Evolutionary conservation across 2,797 vertebrate genomes (phyloP).

Genomic region (Brachyalestes nurse): DNA sequence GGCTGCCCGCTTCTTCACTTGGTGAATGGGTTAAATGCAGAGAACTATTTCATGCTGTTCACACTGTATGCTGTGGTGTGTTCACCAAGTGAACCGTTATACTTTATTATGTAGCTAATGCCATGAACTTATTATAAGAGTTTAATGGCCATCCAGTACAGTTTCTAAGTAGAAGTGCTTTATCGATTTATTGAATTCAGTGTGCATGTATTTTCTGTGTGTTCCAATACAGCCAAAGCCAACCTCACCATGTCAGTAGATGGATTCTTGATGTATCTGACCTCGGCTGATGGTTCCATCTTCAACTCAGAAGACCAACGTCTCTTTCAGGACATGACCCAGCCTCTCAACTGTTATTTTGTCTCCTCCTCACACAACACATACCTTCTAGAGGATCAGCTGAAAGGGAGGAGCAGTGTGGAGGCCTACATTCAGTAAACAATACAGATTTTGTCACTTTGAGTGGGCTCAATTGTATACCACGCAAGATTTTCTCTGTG

Average conservation of each 20-base stretch:
- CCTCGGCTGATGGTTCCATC: constrained; percentile 88
- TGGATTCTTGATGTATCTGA: constrained; percentile 92
- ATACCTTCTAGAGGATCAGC: constrained; percentile 93
- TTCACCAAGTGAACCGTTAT: background rate
- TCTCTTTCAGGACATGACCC: constrained; percentile 91
- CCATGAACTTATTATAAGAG: background rate
- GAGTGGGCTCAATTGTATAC: background rate
- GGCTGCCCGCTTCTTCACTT: too few relatives aligned
- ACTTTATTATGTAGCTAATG: constrained; percentile 14
- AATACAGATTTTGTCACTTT: background rate
- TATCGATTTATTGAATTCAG: background rate
- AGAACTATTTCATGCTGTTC: too few relatives aligned
- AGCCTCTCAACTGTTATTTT: constrained; percentile 92
- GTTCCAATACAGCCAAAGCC: constrained; percentile 78
- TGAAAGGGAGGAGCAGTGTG: constrained; percentile 92
- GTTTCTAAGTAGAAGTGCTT: constrained; percentile 24
- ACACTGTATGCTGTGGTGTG: too few relatives aligned
- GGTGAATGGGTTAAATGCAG: too few relatives aligned
- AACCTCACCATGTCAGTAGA: constrained; percentile 86
- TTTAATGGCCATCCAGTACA: background rate
- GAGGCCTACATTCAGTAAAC: constrained; percentile 94
- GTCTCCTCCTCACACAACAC: constrained; percentile 98
- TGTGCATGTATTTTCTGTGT: background rate
- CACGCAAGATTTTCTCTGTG: background rate
- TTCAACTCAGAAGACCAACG: constrained; percentile 78